phyloP scores from a whole-genome alignment of 2,113 vertebrate genomes.

The Mus pahari region DNA sequence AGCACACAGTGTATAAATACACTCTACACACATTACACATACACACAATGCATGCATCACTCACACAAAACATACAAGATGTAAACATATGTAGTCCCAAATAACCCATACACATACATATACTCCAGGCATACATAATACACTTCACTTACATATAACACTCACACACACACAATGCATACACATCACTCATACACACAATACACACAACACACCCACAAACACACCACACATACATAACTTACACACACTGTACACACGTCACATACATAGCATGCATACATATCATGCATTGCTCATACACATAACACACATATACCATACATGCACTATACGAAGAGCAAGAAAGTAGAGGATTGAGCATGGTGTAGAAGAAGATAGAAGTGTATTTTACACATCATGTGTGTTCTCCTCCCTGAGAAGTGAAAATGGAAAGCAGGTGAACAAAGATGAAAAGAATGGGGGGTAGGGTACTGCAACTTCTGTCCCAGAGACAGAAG shows the following conservation, averaged over 20 bases:
- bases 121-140: background rate
- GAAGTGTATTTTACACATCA: background rate
- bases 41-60: background rate
- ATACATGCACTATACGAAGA: background rate
- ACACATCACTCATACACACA: background rate
- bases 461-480: background rate
- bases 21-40: background rate
- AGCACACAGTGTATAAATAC: background rate
- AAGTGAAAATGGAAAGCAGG: slow-evolving; percentile 13
- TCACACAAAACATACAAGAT: background rate
- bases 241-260: background rate
- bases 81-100: background rate
- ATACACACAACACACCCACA: background rate
- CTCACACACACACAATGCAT: background rate
- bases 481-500: background rate
- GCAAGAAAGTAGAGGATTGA: background rate
- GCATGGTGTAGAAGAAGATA: background rate
- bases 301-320: background rate
- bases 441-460: background rate
- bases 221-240: background rate
- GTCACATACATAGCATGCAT: background rate
- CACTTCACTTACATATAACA: background rate
- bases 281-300: background rate
- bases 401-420: background rate
- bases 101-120: background rate